Conservation (phyloP, 2,113 vertebrate genomes). For the Talpa occidentalis region DNA sequence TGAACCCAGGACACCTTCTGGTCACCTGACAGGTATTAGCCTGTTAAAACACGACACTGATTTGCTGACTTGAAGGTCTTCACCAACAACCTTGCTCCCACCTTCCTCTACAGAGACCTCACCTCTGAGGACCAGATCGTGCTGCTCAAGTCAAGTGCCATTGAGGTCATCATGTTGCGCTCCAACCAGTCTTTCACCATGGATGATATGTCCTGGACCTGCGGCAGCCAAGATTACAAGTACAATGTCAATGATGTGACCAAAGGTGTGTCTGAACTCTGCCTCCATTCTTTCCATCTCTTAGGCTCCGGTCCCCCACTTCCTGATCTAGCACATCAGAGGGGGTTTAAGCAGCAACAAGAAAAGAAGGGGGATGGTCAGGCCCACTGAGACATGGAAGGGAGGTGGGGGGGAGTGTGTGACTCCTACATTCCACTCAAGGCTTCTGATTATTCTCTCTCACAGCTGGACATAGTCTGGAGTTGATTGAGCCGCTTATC, state of each 20-base stretch:
- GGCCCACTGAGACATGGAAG: background rate
- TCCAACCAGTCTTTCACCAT: constrained; percentile 97
- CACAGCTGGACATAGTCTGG: constrained; percentile 95
- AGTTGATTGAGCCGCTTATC: constrained; percentile 95
- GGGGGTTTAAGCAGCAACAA: background rate
- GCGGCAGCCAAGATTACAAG: constrained; percentile 94
- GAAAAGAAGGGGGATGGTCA: background rate
- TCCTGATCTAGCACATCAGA: background rate
- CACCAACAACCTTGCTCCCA: background rate
- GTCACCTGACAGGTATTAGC: background rate
- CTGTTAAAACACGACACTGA: background rate
- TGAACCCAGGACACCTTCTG: background rate
- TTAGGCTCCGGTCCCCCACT: background rate
- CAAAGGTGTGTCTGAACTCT: constrained; percentile 87
- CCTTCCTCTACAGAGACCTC: constrained; percentile 88
- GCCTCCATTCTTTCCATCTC: background rate
- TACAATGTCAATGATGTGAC: constrained; percentile 94
- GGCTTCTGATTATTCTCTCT: background rate
- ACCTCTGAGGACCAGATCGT: constrained; percentile 97
- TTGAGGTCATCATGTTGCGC: constrained; percentile 98
- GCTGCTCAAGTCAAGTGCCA: constrained; percentile 97
- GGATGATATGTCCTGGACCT: constrained; percentile 98
- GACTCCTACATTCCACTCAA: too few species aligned
- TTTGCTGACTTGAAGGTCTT: background rate
- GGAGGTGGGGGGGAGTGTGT: fast-evolving